Percentiles rank a stretch among this genome's conserved stretches.
phyloP scores from a whole-genome alignment of 2,797 vertebrate genomes.

The Decapterus maruadsi region DNA sequence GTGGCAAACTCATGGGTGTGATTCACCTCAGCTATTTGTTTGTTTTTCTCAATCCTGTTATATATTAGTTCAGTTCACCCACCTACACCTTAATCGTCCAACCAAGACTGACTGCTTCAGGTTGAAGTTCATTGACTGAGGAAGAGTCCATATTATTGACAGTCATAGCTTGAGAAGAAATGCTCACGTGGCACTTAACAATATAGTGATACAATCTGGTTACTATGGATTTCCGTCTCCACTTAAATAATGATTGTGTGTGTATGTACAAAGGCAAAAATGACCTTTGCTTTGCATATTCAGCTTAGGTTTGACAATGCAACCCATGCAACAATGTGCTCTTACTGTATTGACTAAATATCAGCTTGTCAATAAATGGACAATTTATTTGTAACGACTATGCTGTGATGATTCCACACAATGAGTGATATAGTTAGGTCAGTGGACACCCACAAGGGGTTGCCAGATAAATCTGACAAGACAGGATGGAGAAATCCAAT shows the following conservation, averaged over 20 bases:
- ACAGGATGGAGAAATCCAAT: no score
- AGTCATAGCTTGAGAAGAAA: slow-evolving; percentile 38
- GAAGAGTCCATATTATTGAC: slow-evolving; percentile 53
- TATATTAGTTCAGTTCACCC: slow-evolving; percentile 37
- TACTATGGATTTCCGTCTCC: slow-evolving; percentile 36
- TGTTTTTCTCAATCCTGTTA: not conserved
- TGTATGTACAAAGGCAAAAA: slow-evolving; percentile 22
- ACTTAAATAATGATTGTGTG: slow-evolving; percentile 32
- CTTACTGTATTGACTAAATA: slow-evolving; percentile 38
- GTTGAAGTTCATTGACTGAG: slow-evolving; percentile 72
- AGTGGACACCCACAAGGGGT: not conserved
- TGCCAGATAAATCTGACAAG: not conserved
- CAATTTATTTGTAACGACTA: slow-evolving; percentile 59
- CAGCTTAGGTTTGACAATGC: slow-evolving; percentile 22
- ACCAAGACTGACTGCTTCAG: slow-evolving; percentile 67
- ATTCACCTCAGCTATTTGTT: slow-evolving; percentile 19
- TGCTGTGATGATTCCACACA: slow-evolving; percentile 19
- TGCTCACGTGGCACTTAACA: not conserved
- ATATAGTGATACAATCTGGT: slow-evolving; percentile 20
- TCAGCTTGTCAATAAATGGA: slow-evolving; percentile 78
- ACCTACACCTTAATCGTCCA: slow-evolving; percentile 30
- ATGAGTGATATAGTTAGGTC: not conserved
- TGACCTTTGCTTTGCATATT: slow-evolving; percentile 35
- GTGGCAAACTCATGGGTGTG: slow-evolving; percentile 21
- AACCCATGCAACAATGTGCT: slow-evolving; percentile 32